Evolutionary conservation across 2,888 invertebrate genomes (phyloP), one percentile per base, ranked within the genome.

Genomic region (Salticus scenicus): DNA sequence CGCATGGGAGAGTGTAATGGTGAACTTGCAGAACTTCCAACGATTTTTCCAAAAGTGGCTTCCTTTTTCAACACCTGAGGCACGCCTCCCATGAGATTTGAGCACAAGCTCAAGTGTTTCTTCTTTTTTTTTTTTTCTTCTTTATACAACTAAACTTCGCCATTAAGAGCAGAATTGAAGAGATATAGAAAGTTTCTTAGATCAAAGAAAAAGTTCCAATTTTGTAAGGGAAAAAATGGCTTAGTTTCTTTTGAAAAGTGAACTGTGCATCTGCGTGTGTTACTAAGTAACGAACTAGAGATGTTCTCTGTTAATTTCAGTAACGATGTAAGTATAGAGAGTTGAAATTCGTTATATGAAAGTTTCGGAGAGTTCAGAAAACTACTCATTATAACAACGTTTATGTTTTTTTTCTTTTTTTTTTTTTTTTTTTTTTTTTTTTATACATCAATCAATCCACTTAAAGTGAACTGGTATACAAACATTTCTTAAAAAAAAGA

Each of bases 21-120:
- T 24, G 57, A 57, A 57, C 57, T 57, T 5, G 57, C 5, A 57
- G 57, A 57, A 57, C 24, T 57, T 57, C 57, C 24, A 57, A 57
- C 57, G 57, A 57, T 57, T 57, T 57, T 24, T 57, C 57, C 57
- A 57, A 57, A 57, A 57, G 57, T 57, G 24, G 57, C 57, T 57
- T 57, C 57, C 57, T 57, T 57, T 57, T 57, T 57, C 57, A 57
- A 57, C 57, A 57, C 57, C 57, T 57, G 57, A 57, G 57, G 57
- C 57, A 57, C 57, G 57, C 57, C 57, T 57, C 57, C 57, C 57
- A 24, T 24, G 57, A 24, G 57, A 57, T 12, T 57, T 17, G 47
- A n/a, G 57, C 57, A 57, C 57, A 57, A 57, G 57, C 57, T 57
- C 57, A 57, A 57, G 57, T 57, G 57, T 24, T 24, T 5, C 4